phyloP scores from a whole-genome alignment of 2,113 vertebrate genomes.

The Scopus umbretta region DNA sequence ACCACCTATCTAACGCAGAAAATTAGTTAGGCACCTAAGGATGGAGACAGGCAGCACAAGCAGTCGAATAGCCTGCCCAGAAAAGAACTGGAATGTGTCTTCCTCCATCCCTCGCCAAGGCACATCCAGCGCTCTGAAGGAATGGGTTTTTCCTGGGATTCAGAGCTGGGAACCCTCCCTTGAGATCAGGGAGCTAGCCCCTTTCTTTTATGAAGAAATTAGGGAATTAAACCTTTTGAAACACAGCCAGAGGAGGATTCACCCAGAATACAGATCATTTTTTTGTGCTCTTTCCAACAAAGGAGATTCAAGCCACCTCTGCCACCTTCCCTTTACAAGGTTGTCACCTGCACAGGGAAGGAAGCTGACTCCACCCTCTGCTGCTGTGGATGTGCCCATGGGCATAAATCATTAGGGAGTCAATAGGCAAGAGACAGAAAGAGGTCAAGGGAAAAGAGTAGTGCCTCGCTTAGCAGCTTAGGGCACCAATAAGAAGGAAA shows the following conservation, averaged over 20 bases:
- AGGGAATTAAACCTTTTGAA: background rate
- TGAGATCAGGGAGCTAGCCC: background rate
- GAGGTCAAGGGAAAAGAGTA: background rate
- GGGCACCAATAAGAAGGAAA: background rate
- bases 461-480: background rate
- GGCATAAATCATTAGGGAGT: background rate
- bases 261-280: fast-evolving
- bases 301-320: background rate
- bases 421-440: background rate
- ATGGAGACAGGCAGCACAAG: background rate
- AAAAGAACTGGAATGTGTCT: background rate
- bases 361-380: background rate
- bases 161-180: background rate
- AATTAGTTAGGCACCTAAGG: background rate
- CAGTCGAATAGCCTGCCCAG: background rate
- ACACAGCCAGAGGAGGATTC: background rate
- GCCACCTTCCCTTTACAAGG: background rate
- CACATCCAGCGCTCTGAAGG: background rate
- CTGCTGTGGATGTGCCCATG: background rate
- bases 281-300: background rate
- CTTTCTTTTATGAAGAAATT: background rate
- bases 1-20: background rate
- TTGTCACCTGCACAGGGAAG: background rate
- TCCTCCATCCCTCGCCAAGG: background rate
- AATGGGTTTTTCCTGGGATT: background rate